phyloP scores from a whole-genome alignment of 2,113 vertebrate genomes.

The Podiceps cristatus region DNA sequence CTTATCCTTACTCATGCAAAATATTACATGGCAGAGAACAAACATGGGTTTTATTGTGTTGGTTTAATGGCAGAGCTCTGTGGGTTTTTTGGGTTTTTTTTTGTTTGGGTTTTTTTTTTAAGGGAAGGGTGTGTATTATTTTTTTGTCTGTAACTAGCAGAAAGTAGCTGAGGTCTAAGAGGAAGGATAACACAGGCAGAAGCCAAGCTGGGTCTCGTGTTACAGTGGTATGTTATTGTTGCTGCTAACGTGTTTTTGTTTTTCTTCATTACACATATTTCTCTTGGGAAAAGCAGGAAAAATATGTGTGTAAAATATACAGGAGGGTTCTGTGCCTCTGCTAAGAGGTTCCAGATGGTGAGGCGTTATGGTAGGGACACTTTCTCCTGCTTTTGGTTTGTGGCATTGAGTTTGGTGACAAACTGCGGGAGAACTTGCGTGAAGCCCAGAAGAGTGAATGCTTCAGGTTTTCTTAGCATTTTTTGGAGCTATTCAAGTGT shows the following conservation, averaged over 20 bases:
- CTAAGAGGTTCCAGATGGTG: constrained; percentile 57
- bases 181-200: constrained; percentile 28
- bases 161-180: constrained; percentile 41
- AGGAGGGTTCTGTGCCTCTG: neutral
- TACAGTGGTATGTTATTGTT: constrained; percentile 62
- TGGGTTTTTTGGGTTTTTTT: neutral
- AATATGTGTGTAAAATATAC: constrained; percentile 32
- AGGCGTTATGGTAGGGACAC: neutral
- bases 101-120: neutral
- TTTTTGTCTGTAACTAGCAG: neutral
- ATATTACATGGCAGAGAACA: neutral
- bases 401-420: neutral
- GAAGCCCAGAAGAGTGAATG: neutral
- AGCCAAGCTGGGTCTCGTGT: constrained; percentile 22
- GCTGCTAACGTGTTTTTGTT: constrained; percentile 65
- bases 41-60: neutral
- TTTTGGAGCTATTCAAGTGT: neutral
- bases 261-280: constrained; percentile 56
- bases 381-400: neutral
- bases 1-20: neutral
- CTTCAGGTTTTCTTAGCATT: neutral
- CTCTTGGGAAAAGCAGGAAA: constrained; percentile 48
- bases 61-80: neutral
- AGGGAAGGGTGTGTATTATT: neutral
- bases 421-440: neutral